Evolutionary conservation across 2,113 vertebrate species (phyloP).

Genomic region (Syrrhaptes paradoxus): DNA sequence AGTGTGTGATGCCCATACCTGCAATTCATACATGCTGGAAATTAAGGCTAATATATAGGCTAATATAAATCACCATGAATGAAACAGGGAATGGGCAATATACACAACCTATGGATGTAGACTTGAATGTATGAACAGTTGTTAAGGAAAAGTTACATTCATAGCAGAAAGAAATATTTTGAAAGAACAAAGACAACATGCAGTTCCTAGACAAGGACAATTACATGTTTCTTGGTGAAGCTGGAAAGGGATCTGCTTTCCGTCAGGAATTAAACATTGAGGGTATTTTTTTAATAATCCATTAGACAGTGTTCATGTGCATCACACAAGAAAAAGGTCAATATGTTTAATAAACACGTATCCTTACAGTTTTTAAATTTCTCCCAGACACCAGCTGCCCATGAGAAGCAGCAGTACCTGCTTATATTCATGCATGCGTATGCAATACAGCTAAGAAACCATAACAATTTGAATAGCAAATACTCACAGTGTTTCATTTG

Average conservation of each 20-base stretch:
- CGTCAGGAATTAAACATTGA: not conserved
- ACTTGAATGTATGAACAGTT: not conserved
- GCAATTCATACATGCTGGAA: not conserved
- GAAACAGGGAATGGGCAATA: not conserved
- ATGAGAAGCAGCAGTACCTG: not conserved
- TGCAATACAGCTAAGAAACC: not conserved
- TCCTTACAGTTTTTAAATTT: not conserved
- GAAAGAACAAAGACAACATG: not conserved
- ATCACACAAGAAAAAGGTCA: not conserved
- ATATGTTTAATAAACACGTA: not conserved
- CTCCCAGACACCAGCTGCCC: not conserved
- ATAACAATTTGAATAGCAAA: not conserved
- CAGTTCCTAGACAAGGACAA: slow-evolving; percentile 1
- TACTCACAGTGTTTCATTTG: slow-evolving; percentile 57
- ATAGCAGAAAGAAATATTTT: not conserved
- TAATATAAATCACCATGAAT: not conserved
- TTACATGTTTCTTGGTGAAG: not conserved
- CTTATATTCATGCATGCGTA: not conserved
- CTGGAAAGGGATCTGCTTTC: slow-evolving; percentile 37
- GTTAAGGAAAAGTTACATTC: not conserved
- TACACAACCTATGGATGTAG: not conserved
- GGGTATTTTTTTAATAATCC: not conserved
- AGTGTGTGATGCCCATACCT: not conserved
- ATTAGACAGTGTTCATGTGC: not conserved
- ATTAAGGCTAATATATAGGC: not conserved